Evolutionary conservation across 2,113 vertebrate genomes (phyloP).

Genomic region (Callochromis pleurospilus): DNA sequence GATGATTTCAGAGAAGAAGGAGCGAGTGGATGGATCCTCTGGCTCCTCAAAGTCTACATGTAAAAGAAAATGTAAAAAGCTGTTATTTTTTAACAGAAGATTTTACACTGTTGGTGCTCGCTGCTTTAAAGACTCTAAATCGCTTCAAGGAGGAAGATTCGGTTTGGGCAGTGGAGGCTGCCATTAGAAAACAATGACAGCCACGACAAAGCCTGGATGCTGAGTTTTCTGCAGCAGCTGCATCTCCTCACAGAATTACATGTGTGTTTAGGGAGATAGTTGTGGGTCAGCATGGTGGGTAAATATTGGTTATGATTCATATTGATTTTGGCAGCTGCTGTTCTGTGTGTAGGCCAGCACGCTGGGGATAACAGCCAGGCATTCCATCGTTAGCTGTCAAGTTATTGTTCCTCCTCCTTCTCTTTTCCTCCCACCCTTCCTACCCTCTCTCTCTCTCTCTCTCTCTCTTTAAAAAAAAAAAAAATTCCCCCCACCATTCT

Average conservation of each 20-base stretch:
- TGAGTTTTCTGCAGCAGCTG: conserved; percentile 31
- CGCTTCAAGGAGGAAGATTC: background rate
- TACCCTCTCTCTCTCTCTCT: background rate
- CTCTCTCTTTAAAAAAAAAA: background rate
- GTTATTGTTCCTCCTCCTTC: conserved; percentile 35
- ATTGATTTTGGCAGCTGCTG: conserved; percentile 71
- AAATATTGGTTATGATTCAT: conserved; percentile 72
- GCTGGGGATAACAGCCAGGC: conserved; percentile 53
- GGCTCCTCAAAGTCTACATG: conserved; percentile 90
- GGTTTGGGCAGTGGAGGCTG: background rate
- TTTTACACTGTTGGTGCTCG: background rate
- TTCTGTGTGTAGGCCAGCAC: conserved; percentile 58
- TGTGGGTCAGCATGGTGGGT: conserved; percentile 60
- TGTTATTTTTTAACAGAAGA: background rate
- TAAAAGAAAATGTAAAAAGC: background rate
- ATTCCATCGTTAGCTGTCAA: conserved; percentile 69
- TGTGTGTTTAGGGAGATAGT: conserved; percentile 50
- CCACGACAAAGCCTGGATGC: conserved; percentile 3
- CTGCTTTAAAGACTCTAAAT: background rate
- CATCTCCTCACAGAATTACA: conserved; percentile 39
- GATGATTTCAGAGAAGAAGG: conserved; percentile 97
- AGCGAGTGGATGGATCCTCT: conserved; percentile 90
- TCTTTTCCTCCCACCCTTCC: background rate
- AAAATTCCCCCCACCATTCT: background rate
- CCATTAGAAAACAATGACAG: conserved; percentile 3